These are phyloP conservation scores for Bombyx mori DNA, from an alignment of 1,140 invertebrate genomes.

Conservation along the genomic window ASM3026992v2 NC_085107.1:3983501-3984000, in stretches of 20 bases:
- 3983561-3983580: not conserved
- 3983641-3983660: constrained; percentile 76
- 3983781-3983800: constrained; percentile 89
- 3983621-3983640: constrained; percentile 82
- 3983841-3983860: constrained; percentile 82
- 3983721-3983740: constrained; percentile 80
- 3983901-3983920: constrained; percentile 64
- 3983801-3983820: constrained; percentile 82
- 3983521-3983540: too few species aligned
- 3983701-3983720: constrained; percentile 90
- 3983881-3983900: constrained; percentile 88
- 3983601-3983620: constrained; percentile 59
- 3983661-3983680: constrained; percentile 83
- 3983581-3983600: not conserved
- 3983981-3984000: too few species aligned
- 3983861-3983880: constrained; percentile 85
- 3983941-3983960: too few species aligned
- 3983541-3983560: not conserved
- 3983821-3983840: constrained; percentile 77
- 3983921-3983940: too few species aligned
- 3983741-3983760: constrained; percentile 85
- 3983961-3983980: too few species aligned
- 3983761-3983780: constrained; percentile 84
- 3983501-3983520: too few species aligned
- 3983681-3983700: constrained; percentile 82